These are phyloP conservation scores for Eublepharis macularius DNA, from an alignment of 2,113 vertebrate species.

Conservation along the genomic window DNA sequence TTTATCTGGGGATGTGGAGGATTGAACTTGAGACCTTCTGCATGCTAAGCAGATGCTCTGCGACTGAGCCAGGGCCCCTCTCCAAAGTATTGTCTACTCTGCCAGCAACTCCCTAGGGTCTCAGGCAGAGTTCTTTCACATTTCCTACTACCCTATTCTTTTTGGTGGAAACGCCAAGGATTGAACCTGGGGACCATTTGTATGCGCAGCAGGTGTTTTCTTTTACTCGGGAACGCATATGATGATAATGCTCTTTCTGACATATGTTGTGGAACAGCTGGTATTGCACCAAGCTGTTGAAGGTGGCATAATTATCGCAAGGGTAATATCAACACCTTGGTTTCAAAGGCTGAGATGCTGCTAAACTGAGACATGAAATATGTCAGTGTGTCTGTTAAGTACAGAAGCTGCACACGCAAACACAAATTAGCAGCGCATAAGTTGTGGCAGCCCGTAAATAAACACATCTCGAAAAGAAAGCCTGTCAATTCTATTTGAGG, in stretches of 20 bases:
- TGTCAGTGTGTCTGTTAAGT: constrained; percentile 1
- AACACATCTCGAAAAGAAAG: background rate
- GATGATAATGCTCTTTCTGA: background rate
- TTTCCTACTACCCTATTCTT: too few relatives aligned
- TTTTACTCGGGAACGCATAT: too few relatives aligned
- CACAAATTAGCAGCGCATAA: background rate
- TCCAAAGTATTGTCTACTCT: too few relatives aligned
- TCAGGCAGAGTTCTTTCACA: too few relatives aligned
- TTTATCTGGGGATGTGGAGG: too few relatives aligned
- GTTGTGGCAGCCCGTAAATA: background rate
- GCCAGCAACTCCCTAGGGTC: too few relatives aligned
- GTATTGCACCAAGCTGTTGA: background rate
- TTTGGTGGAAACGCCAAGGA: too few relatives aligned
- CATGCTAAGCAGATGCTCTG: too few relatives aligned
- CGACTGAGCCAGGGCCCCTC: too few relatives aligned
- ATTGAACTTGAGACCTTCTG: too few relatives aligned
- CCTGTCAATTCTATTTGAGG: background rate
- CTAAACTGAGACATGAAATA: background rate
- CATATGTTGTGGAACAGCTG: constrained; percentile 8
- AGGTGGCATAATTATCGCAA: background rate
- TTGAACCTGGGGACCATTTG: too few relatives aligned
- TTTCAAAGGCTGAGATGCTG: background rate
- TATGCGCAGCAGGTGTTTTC: too few relatives aligned
- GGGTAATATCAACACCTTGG: constrained; percentile 4
- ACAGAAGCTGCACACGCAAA: background rate